A percentile compares a stretch with the other conserved stretches of the same genome.
Conservation (phyloP, 1,140 invertebrate genomes). For the Colletes latitarsis region DNA sequence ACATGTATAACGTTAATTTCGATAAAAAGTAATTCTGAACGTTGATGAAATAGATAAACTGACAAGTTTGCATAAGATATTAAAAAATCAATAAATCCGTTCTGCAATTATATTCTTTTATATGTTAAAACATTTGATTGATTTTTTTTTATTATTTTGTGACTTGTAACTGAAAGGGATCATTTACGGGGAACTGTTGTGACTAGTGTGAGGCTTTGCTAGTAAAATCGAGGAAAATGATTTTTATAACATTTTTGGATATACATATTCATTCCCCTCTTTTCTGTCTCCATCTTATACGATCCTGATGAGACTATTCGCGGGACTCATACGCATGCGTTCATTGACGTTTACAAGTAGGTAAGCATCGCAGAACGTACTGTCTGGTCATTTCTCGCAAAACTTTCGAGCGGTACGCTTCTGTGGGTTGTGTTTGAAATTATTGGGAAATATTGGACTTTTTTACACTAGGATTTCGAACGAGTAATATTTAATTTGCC, state of each 20-base stretch:
- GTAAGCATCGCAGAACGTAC: conserved; percentile 28
- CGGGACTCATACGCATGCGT: conserved; percentile 45
- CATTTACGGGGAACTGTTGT: background rate
- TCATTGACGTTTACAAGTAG: conserved; percentile 45
- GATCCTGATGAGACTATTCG: conserved; percentile 43
- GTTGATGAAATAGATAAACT: background rate
- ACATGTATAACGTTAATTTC: background rate
- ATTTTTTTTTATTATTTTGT: background rate
- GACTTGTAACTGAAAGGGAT: too few species aligned
- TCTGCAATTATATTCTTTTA: conserved; percentile 22
- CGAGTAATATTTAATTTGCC: too few species aligned
- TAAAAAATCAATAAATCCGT: conserved; percentile 47
- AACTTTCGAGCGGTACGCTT: background rate
- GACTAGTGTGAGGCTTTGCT: background rate
- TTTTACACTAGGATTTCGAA: background rate
- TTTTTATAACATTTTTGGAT: conserved; percentile 42
- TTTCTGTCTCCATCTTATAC: conserved; percentile 45
- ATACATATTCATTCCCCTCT: conserved; percentile 10
- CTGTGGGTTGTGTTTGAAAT: background rate
- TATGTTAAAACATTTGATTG: background rate
- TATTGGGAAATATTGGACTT: background rate
- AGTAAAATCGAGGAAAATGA: conserved; percentile 5
- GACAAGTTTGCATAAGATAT: background rate
- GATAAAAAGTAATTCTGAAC: background rate
- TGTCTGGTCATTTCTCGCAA: conserved; percentile 42